Evolutionary conservation across 2,888 invertebrate species (phyloP).

Genomic region (Ectemnius continuus): DNA sequence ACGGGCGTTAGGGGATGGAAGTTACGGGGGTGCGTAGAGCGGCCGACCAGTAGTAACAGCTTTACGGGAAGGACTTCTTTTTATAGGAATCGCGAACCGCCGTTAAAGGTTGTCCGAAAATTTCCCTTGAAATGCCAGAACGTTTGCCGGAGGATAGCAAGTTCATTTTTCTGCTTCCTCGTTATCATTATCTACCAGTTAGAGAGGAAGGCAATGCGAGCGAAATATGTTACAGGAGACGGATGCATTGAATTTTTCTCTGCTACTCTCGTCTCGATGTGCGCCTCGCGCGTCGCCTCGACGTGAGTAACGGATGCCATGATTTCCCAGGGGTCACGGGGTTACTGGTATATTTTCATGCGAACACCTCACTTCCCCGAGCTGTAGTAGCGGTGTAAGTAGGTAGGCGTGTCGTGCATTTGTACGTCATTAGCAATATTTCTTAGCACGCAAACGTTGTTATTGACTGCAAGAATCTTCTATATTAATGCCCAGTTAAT

Average conservation of each 20-base stretch:
- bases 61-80: constrained; percentile 35
- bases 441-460: constrained; percentile 16
- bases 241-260: constrained; percentile 59
- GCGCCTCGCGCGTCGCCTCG: constrained; percentile 25
- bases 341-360: constrained; percentile 56
- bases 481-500: no score
- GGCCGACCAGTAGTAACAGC: constrained; percentile 29
- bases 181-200: constrained; percentile 32
- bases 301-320: constrained; percentile 58
- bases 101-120: no score
- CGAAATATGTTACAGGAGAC: constrained; percentile 45
- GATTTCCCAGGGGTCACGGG: constrained; percentile 59
- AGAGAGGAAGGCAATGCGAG: constrained; percentile 18
- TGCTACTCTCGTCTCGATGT: constrained; percentile 9
- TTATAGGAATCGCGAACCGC: constrained; percentile 27
- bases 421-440: constrained; percentile 53
- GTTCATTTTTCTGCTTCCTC: constrained; percentile 6
- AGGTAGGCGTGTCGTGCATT: constrained; percentile 27
- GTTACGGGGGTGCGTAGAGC: constrained; percentile 22
- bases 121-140: background rate
- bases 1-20: constrained; percentile 51
- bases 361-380: constrained; percentile 45
- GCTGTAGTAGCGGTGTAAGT: constrained; percentile 28
- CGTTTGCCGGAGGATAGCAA: background rate
- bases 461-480: no score